Base-by-base conservation (phyloP, 2,113 vertebrate species). In the Thymallus thymallus region DNA sequence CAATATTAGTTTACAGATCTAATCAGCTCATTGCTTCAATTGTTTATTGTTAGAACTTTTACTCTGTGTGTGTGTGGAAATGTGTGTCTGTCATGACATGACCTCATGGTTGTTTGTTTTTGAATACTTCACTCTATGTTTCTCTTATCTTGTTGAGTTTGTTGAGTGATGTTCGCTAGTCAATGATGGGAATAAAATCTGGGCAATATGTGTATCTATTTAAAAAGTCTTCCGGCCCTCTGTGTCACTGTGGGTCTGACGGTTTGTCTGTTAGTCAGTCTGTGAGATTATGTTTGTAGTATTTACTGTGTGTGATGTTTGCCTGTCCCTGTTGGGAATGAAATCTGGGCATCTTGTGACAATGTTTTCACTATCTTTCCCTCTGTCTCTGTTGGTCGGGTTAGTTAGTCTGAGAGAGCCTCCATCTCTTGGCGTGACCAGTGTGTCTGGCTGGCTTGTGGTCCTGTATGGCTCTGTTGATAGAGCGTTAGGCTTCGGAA, bases 81-180 rank as follows among this genome's bases (percentile, higher is more conserved):
- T 51, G 3, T 18, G 48, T 18, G 4, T 51, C 48, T 51, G 48
- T 51, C 48, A 51, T 51, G 6, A 51, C 48, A 51, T 51, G 6
- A 51, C 14, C 48, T 51, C 48, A 51, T 30, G 6, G n/a, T 14
- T 56, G 24, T 12, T 30, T 45, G 64, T 65, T n/a, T 29, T 5
- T 14, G 46, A 14, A 18, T 13, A 10, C 30, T n/a, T 18, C 14
- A 12, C 35, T 7, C 29, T 18, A 56, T 71, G 30, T 68, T 61
- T 76, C 45, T 69, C 23, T 51, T 18, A 51, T 61, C 2, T 68
- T 7, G 29, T 18, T 35, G n/a, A 29, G 51, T 58, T 45, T 41
- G 10, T 4, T 72, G 22, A 6, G 0, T 58, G 16, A 62, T 73
- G 74, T 83, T 80, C 72, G 26, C 55, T 18, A 20, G 46, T 80